A percentile compares a stretch with the other conserved stretches of the same genome.
These are phyloP conservation scores for Asbolus verrucosus DNA, from an alignment of 1,140 invertebrate genomes.

Conservation along the genomic window DNA sequence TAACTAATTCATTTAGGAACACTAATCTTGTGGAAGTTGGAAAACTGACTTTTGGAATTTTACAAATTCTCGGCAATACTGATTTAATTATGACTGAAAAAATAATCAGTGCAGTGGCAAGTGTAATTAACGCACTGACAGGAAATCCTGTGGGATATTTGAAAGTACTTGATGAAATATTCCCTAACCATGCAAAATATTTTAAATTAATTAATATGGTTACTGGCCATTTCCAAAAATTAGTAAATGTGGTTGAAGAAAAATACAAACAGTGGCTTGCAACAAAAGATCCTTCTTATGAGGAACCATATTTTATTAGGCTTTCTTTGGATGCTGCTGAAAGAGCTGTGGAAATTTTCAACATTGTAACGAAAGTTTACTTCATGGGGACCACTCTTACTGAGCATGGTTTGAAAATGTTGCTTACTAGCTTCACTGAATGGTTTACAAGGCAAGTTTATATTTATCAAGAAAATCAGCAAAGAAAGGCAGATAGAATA, in stretches of 20 bases:
- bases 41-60: conserved; percentile 6
- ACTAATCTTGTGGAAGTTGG: no score
- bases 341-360: conserved; percentile 4
- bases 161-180: conserved; percentile 26
- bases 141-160: neutral
- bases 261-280: conserved; percentile 41
- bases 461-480: no score
- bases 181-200: conserved; percentile 40
- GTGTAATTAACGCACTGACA: neutral
- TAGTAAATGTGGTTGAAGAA: conserved; percentile 28
- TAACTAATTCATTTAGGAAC: no score
- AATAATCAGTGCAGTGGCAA: conserved; percentile 18
- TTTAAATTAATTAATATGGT: conserved; percentile 39
- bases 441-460: no score
- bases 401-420: neutral
- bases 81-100: conserved; percentile 35
- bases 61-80: conserved; percentile 11
- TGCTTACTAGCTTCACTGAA: no score
- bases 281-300: conserved; percentile 14
- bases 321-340: conserved; percentile 1
- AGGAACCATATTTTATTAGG: conserved; percentile 6
- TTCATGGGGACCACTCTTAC: neutral
- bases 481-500: no score
- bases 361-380: neutral
- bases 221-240: conserved; percentile 45